These are phyloP conservation scores for Globodera rostochiensis DNA, from an alignment of 1,140 invertebrate genomes.

Conservation along the genomic window DNA sequence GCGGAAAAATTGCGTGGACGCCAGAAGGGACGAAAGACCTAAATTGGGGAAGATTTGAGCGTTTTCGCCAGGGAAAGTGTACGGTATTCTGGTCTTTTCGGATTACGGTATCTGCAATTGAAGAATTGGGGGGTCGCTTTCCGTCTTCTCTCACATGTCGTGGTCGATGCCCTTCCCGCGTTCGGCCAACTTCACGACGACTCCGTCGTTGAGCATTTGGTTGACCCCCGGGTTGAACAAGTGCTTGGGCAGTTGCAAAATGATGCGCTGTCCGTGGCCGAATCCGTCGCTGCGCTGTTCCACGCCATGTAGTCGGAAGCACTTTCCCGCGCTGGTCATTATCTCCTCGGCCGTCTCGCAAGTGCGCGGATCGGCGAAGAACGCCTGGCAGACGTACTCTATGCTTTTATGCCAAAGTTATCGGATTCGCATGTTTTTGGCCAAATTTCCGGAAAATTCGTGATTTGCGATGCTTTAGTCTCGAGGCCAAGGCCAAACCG, in stretches of 20 bases:
- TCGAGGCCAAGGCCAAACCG: too few species aligned
- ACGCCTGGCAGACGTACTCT: conserved; percentile 35
- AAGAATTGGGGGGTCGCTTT: too few species aligned
- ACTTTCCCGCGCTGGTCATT: conserved; percentile 58
- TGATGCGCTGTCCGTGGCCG: conserved; percentile 47
- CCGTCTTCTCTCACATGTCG: conserved; percentile 38
- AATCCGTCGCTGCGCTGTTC: conserved; percentile 48
- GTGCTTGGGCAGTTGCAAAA: conserved; percentile 50
- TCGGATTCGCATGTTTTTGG: too few species aligned
- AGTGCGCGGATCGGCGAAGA: conserved; percentile 45
- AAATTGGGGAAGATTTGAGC: not conserved
- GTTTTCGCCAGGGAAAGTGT: too few species aligned
- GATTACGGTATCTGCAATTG: too few species aligned
- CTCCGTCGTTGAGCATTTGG: conserved; percentile 60
- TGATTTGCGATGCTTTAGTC: too few species aligned
- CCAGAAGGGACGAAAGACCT: conserved; percentile 36
- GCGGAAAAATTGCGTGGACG: conserved; percentile 57
- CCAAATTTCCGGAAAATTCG: too few species aligned
- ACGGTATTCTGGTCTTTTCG: too few species aligned
- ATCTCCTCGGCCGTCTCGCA: conserved; percentile 53
- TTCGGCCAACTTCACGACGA: conserved; percentile 55
- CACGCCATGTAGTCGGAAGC: conserved; percentile 46
- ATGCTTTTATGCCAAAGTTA: too few species aligned
- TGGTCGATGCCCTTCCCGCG: conserved; percentile 54
- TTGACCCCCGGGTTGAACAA: conserved; percentile 55